phyloP scores from a whole-genome alignment of 1,140 invertebrate species.

The Camponotus floridanus region DNA sequence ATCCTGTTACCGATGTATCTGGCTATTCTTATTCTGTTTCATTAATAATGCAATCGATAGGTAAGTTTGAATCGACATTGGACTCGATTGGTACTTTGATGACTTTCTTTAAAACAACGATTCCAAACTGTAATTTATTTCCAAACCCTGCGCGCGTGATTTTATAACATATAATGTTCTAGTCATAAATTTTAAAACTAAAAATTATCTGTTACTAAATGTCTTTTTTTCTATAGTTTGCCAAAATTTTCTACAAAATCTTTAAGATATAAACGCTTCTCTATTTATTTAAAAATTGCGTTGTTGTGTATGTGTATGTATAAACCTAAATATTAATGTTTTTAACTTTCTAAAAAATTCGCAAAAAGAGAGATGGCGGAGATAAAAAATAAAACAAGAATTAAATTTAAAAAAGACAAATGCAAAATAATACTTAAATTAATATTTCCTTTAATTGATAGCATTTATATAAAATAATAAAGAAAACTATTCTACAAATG shows the following conservation, averaged over 20 bases:
- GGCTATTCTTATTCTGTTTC: conserved; percentile 35
- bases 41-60: conserved; percentile 38
- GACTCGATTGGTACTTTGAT: neutral
- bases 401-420: neutral
- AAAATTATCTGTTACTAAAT: neutral
- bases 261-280: neutral
- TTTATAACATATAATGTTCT: conserved; percentile 1
- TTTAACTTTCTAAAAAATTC: neutral
- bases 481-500: neutral
- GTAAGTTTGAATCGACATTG: conserved; percentile 32
- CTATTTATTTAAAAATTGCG: neutral
- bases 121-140: neutral
- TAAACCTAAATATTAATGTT: neutral
- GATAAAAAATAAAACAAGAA: neutral
- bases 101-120: neutral
- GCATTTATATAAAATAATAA: neutral
- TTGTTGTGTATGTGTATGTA: neutral
- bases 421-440: neutral
- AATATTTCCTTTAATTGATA: conserved; percentile 8
- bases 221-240: neutral
- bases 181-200: neutral
- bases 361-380: neutral
- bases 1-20: conserved; percentile 34
- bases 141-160: neutral
- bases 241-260: neutral